phyloP scores from a whole-genome alignment of 2,113 vertebrate genomes.

The Sorex araneus region DNA sequence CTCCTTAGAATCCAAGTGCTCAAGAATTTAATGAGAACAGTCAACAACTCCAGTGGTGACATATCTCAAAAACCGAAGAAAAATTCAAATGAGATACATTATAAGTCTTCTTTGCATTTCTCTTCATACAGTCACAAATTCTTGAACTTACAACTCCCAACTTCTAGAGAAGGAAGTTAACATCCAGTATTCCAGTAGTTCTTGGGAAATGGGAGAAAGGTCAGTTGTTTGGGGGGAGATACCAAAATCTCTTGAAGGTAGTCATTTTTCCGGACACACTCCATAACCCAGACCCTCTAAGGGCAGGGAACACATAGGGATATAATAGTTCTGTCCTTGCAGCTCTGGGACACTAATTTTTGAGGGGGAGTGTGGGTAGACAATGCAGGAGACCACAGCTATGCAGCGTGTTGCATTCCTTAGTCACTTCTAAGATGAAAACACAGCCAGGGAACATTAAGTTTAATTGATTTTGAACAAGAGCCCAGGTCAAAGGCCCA shows the following conservation, averaged over 20 bases:
- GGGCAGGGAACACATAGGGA: background rate
- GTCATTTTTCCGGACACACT: background rate
- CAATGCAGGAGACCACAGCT: no score
- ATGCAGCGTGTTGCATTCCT: background rate
- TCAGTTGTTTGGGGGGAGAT: background rate
- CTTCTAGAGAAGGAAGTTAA: background rate
- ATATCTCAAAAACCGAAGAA: background rate
- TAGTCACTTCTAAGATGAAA: background rate
- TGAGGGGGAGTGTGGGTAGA: background rate
- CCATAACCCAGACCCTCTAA: background rate
- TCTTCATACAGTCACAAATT: background rate
- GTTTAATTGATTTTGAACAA: background rate
- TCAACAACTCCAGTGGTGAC: background rate
- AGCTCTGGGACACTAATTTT: background rate
- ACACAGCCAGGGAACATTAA: background rate
- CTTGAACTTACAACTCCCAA: background rate
- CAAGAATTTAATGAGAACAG: constrained; percentile 18
- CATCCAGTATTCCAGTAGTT: background rate
- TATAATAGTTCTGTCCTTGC: background rate
- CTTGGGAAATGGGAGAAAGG: background rate
- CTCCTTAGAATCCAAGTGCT: background rate
- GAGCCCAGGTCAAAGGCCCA: background rate
- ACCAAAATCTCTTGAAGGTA: background rate
- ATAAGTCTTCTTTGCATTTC: background rate
- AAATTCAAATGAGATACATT: background rate